phyloP scores from a whole-genome alignment of 1,140 invertebrate species.

The Drosophila santomea region DNA sequence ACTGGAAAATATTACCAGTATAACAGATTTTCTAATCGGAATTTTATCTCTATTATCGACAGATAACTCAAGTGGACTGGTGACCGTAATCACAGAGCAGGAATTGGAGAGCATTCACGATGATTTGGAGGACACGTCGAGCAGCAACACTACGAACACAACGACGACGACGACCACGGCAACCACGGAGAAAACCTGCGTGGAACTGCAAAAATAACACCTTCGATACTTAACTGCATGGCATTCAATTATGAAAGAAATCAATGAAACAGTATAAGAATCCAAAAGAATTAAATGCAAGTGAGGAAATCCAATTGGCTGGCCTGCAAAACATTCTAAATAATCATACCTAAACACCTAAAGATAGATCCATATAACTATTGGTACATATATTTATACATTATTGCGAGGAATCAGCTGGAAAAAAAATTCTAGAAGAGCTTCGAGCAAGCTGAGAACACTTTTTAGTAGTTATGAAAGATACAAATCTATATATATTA shows the following conservation, averaged over 20 bases:
- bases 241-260: conserved; percentile 22
- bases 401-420: conserved; percentile 27
- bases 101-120: conserved; percentile 82
- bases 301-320: conserved; percentile 45
- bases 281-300: conserved; percentile 36
- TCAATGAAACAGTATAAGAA: conserved; percentile 18
- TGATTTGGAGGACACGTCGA: conserved; percentile 60
- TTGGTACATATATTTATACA: conserved; percentile 66
- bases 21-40: conserved; percentile 1
- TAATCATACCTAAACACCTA: conserved; percentile 44
- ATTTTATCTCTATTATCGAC: not conserved
- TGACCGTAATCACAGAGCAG: conserved; percentile 94
- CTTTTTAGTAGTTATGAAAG: conserved; percentile 66
- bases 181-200: conserved; percentile 65
- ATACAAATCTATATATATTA: conserved; percentile 55
- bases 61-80: conserved; percentile 89
- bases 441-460: conserved; percentile 36
- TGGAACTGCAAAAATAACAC: conserved; percentile 64
- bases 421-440: conserved; percentile 15
- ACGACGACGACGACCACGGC: conserved; percentile 70
- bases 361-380: conserved; percentile 59
- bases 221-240: conserved; percentile 26
- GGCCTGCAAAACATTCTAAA: conserved; percentile 60
- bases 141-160: conserved; percentile 60
- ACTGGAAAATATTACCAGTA: fast-evolving